phyloP scores from a whole-genome alignment of 1,140 invertebrate species.

The Pseudobourletiella spinata region DNA sequence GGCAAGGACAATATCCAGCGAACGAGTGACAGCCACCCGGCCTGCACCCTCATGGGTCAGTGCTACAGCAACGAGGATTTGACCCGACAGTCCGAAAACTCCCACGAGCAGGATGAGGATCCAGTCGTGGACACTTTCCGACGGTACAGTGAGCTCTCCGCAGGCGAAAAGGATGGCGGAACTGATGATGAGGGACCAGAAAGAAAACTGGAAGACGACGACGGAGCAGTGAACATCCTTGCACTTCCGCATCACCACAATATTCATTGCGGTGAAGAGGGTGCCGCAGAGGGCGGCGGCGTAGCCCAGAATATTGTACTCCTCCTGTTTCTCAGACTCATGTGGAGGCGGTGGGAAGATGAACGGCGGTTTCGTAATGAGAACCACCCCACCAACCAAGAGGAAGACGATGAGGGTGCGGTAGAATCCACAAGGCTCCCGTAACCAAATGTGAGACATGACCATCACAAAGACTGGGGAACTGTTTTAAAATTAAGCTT shows the following conservation, averaged over 20 bases:
- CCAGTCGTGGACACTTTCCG: slow-evolving; percentile 39
- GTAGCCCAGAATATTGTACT: slow-evolving; percentile 45
- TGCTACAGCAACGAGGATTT: slow-evolving; percentile 45
- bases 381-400: slow-evolving; percentile 46
- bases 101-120: slow-evolving; percentile 37
- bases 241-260: slow-evolving; percentile 48
- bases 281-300: slow-evolving; percentile 45
- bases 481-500: slow-evolving; percentile 39
- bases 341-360: slow-evolving; percentile 40
- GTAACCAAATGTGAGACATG: slow-evolving; percentile 48
- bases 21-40: slow-evolving; percentile 47
- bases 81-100: slow-evolving; percentile 43
- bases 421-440: slow-evolving; percentile 49
- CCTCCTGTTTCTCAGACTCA: slow-evolving; percentile 15
- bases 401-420: slow-evolving; percentile 46
- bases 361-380: slow-evolving; percentile 48
- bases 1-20: slow-evolving; percentile 47
- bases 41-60: slow-evolving; percentile 47
- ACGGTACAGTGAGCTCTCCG: slow-evolving; percentile 35
- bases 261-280: slow-evolving; percentile 47
- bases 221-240: slow-evolving; percentile 47
- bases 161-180: slow-evolving; percentile 28
- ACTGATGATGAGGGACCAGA: slow-evolving; percentile 42
- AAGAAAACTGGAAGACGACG: slow-evolving; percentile 45
- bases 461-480: slow-evolving; percentile 50